Base-by-base conservation (phyloP, 2,888 invertebrate genomes). In the Pristionchus entomophagus region DNA sequence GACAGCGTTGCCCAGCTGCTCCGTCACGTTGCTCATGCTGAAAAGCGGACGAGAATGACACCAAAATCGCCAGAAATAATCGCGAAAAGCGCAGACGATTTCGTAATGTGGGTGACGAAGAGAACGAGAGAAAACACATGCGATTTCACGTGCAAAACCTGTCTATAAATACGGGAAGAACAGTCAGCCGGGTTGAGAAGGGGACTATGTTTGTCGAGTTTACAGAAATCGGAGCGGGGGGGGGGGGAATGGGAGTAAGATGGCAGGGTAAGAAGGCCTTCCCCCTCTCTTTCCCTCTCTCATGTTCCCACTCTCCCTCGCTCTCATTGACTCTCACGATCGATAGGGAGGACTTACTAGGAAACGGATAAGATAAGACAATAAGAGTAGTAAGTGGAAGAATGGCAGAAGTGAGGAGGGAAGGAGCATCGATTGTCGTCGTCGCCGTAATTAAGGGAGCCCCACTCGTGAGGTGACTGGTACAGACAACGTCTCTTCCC, bases 1-100 rank as follows among this genome's bases (percentile, higher is more conserved):
- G 88, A 92, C 89, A 0, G 91, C 92, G 45, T 89, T 90, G 26
- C 89, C 88, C 12, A 92, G 88, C 88, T 92, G 91, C 86, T 91
- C 92, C 69, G 89, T 88, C 38, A 92, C 88, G 89, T 91, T 90
- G 86, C 89, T 89, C 91, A 91, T 90, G 73, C 38, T 51, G 29
- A 26, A 49, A 78, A 49, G 51, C 32, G n/a, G 51, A 26, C 32
- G 32, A 56, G 32, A 26, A 45, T 45, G 45, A 45, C 8, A n/a
- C 14, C 45, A 45, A 59, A 5, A 26, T 59, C 8, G 59, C 59
- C 10, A 59, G 6, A 59, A 14, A 12, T 45, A n/a, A 73, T 26
- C 41, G 41, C 5, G 73, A 41, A 38, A 53, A 51, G 26, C 35
- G 19, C n/a, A 8, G n/a, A n/a, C 26, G 41, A 69, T 35, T 56